A percentile compares a stretch with the other conserved stretches of the same genome.
Conservation (phyloP, 2,797 vertebrate genomes). For the Tokudaia tokunoshimensis region DNA sequence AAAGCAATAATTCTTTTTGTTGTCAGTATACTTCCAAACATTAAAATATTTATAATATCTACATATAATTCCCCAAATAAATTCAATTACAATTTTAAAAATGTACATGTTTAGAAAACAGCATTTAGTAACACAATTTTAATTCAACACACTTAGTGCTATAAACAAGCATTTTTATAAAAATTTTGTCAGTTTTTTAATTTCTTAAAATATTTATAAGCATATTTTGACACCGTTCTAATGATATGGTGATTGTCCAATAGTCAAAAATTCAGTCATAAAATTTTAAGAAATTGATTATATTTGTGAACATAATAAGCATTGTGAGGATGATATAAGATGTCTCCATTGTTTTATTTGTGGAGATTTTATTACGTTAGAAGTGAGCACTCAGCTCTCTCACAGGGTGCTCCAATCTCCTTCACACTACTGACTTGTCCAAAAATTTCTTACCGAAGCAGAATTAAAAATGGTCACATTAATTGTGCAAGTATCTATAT, state of each 20-base stretch:
- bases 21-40: neutral
- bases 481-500: conserved; percentile 13
- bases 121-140: conserved; percentile 21
- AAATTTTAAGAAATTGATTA: neutral
- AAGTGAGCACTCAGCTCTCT: conserved; percentile 15
- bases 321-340: conserved; percentile 20
- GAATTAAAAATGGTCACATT: conserved; percentile 15
- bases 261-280: conserved; percentile 20
- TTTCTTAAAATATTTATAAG: conserved; percentile 44
- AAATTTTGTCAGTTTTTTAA: neutral
- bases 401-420: neutral
- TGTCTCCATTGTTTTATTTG: neutral
- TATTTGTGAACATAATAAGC: neutral
- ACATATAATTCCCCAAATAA: neutral
- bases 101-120: neutral
- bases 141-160: neutral
- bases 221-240: neutral
- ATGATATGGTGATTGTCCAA: neutral
- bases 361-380: conserved; percentile 26
- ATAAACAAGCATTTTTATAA: neutral
- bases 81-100: conserved; percentile 30
- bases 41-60: conserved; percentile 37
- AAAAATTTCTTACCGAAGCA: conserved; percentile 31
- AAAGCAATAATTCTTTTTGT: conserved; percentile 48
- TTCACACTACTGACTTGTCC: conserved; percentile 45